phyloP scores from a whole-genome alignment of 2,888 invertebrate genomes.

The Lymantria monacha region DNA sequence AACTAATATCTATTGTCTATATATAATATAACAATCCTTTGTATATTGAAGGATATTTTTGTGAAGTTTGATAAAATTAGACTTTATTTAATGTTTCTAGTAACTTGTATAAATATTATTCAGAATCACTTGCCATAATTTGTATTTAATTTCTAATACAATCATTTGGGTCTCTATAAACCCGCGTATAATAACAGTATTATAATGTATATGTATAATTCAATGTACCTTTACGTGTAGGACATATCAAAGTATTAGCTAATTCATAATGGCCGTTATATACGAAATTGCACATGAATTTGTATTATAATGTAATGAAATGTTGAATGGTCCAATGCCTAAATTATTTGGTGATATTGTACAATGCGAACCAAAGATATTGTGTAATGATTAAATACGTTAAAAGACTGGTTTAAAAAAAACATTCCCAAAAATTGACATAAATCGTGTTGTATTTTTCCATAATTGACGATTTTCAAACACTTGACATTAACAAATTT shows the following conservation, averaged over 20 bases:
- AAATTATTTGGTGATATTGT: conserved; percentile 27
- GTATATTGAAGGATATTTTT: conserved; percentile 8
- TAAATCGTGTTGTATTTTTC: too few relatives aligned
- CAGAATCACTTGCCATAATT: not conserved
- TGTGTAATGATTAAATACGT: conserved; percentile 34
- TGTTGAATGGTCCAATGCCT: conserved; percentile 43
- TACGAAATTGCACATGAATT: conserved; percentile 34
- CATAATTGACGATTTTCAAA: too few relatives aligned
- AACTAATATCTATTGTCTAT: not conserved
- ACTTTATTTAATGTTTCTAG: not conserved
- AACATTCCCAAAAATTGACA: conserved; percentile 34
- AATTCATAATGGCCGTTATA: conserved; percentile 31
- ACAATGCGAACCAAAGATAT: conserved; percentile 32
- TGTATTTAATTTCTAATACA: not conserved
- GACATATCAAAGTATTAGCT: conserved; percentile 39
- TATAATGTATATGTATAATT: conserved; percentile 30
- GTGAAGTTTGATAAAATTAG: conserved; percentile 14
- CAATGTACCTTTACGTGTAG: conserved; percentile 19
- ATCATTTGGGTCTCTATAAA: not conserved
- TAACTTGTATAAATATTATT: not conserved
- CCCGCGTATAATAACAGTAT: conserved; percentile 21
- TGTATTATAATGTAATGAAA: conserved; percentile 42
- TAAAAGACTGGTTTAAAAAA: conserved; percentile 45
- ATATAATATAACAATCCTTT: conserved; percentile 1
- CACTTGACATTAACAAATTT: conserved; percentile 10